phyloP scores from a whole-genome alignment of 2,888 invertebrate genomes.

The Ectemnius continuus region DNA sequence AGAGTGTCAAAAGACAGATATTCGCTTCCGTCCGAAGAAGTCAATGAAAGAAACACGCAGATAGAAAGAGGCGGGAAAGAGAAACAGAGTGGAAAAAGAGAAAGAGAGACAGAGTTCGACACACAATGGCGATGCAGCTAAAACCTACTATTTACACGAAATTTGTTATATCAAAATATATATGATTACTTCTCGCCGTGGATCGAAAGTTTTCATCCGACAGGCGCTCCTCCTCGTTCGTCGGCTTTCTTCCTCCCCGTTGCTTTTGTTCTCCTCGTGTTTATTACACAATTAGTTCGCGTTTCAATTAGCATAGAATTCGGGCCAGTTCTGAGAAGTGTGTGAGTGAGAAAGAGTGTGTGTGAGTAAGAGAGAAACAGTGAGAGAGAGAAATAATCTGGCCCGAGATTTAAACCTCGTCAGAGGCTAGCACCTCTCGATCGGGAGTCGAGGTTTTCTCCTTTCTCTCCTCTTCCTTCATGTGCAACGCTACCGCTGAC shows the following conservation, averaged over 20 bases:
- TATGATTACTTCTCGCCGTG: slow-evolving; percentile 63
- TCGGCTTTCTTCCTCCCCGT: too few relatives aligned
- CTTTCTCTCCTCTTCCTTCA: slow-evolving; percentile 76
- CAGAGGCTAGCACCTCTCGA: slow-evolving; percentile 73
- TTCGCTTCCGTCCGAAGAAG: too few relatives aligned
- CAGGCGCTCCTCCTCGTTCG: too few relatives aligned
- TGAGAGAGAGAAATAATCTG: slow-evolving; percentile 11
- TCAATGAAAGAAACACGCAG: too few relatives aligned
- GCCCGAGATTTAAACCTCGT: slow-evolving; percentile 71
- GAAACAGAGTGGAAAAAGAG: too few relatives aligned
- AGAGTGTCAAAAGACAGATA: too few relatives aligned
- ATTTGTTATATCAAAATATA: slow-evolving; percentile 77
- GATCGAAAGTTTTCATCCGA: too few relatives aligned
- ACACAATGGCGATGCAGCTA: slow-evolving; percentile 69
- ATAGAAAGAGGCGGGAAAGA: too few relatives aligned
- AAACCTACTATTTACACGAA: slow-evolving; percentile 77
- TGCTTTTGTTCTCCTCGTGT: slow-evolving; percentile 19
- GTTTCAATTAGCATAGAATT: too few relatives aligned
- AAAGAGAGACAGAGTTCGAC: slow-evolving; percentile 32
- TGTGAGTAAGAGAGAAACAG: too few relatives aligned
- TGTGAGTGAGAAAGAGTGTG: slow-evolving; percentile 34
- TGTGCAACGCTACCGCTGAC: slow-evolving; percentile 80
- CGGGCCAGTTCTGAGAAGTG: slow-evolving; percentile 51
- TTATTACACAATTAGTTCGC: slow-evolving; percentile 66
- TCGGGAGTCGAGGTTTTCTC: slow-evolving; percentile 71